Evolutionary conservation across 2,888 invertebrate genomes (phyloP).

Genomic region (Megalurothrips usitatus): DNA sequence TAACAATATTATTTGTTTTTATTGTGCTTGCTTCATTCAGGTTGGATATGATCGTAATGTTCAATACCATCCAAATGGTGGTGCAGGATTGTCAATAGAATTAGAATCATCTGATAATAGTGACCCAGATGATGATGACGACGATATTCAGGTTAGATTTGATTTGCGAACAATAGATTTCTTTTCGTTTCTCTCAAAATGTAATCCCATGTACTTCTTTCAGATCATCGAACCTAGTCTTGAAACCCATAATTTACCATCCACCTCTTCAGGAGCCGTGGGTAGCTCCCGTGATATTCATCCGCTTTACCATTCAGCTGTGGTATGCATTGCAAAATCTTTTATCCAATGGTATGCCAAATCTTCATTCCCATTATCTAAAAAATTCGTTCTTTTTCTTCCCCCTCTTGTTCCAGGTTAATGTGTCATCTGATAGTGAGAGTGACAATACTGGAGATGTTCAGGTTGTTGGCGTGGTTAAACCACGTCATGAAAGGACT

Average conservation of each 20-base stretch:
- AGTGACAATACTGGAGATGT: slow-evolving; percentile 50
- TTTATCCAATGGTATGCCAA: background rate
- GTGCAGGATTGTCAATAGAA: background rate
- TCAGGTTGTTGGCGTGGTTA: slow-evolving; percentile 60
- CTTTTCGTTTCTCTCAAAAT: background rate
- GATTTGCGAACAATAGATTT: background rate
- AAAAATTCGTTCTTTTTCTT: background rate
- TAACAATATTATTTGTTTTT: background rate
- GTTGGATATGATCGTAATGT: slow-evolving; percentile 17
- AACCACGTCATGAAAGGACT: slow-evolving; percentile 61
- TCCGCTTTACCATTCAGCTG: no score
- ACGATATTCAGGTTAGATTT: background rate
- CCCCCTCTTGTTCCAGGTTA: background rate
- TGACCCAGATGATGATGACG: background rate
- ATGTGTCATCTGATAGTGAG: slow-evolving; percentile 16
- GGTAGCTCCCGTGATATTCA: background rate
- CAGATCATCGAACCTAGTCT: background rate
- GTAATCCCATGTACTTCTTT: background rate
- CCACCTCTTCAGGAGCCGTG: background rate
- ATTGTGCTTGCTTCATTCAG: slow-evolving; percentile 24
- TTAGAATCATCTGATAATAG: background rate
- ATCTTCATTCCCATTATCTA: background rate
- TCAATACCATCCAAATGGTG: background rate
- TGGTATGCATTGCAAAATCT: background rate
- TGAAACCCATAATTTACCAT: background rate